Percentiles rank a stretch among this genome's conserved stretches.
These are phyloP conservation scores for Dinoponera quadriceps DNA, from an alignment of 1,140 invertebrate species.

Conservation along the genomic window DNA sequence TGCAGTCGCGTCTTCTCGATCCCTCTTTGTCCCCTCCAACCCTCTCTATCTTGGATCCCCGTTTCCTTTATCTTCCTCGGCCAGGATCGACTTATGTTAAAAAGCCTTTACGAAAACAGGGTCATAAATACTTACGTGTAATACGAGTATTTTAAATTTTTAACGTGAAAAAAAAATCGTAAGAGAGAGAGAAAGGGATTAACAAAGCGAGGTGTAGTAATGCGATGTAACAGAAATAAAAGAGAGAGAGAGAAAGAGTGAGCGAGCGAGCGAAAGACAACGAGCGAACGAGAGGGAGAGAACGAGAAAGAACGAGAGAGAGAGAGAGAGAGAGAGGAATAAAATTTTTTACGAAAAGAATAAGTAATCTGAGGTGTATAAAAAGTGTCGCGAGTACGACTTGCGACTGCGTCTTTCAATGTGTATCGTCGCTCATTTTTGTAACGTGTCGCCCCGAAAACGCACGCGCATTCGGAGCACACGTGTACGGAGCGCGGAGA, in stretches of 20 bases:
- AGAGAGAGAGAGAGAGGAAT: constrained; percentile 48
- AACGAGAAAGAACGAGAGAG: constrained; percentile 30
- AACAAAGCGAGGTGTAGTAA: constrained; percentile 64
- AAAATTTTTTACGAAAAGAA: constrained; percentile 69
- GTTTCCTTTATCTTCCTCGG: constrained; percentile 72
- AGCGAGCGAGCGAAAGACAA: constrained; percentile 39
- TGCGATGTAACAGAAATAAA: constrained; percentile 53
- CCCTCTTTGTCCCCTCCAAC: constrained; percentile 36
- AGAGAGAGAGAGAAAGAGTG: constrained; percentile 45
- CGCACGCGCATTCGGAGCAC: constrained; percentile 16
- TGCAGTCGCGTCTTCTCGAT: constrained; percentile 38
- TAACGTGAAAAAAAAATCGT: constrained; percentile 69
- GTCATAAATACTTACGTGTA: constrained; percentile 84
- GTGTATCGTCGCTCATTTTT: constrained; percentile 66
- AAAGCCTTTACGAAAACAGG: constrained; percentile 85
- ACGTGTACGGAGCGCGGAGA: constrained; percentile 21
- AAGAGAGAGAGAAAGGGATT: constrained; percentile 67
- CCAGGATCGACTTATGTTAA: constrained; percentile 83
- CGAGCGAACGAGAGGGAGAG: constrained; percentile 42
- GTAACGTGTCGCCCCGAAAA: constrained; percentile 57
- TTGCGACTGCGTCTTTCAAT: constrained; percentile 69
- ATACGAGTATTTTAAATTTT: constrained; percentile 83
- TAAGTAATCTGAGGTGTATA: constrained; percentile 40
- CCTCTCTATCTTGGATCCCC: constrained; percentile 47
- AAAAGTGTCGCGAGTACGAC: constrained; percentile 56